Evolutionary conservation across 1,140 invertebrate genomes (phyloP).

Genomic region (Palaemon carinicauda): DNA sequence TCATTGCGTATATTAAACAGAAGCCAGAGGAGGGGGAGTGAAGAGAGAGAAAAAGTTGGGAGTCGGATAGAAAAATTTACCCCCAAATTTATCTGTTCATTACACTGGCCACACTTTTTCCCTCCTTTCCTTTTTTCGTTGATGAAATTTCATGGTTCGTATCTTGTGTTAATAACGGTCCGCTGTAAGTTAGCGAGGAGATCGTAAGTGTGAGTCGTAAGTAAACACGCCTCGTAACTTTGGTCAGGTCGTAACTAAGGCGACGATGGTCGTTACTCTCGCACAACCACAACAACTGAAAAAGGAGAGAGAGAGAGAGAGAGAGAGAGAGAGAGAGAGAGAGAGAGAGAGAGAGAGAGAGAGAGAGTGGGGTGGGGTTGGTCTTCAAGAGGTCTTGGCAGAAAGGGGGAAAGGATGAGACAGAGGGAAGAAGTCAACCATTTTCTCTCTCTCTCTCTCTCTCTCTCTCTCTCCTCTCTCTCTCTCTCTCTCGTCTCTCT

Average conservation of each 20-base stretch:
- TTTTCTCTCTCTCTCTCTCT: background rate
- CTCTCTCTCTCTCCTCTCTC: background rate
- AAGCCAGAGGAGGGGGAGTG: background rate
- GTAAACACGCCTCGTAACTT: slow-evolving; percentile 55
- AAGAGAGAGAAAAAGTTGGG: background rate
- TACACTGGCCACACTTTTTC: slow-evolving; percentile 27
- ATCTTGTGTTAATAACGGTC: slow-evolving; percentile 55
- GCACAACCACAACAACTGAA: slow-evolving; percentile 49
- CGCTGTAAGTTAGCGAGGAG: slow-evolving; percentile 54
- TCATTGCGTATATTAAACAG: background rate
- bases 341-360: slow-evolving; percentile 14
- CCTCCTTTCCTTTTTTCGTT: background rate
- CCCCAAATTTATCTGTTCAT: slow-evolving; percentile 52
- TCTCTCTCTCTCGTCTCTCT: background rate
- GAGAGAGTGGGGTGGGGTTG: background rate
- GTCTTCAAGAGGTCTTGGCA: background rate
- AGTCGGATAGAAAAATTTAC: slow-evolving; percentile 12
- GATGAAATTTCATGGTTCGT: slow-evolving; percentile 56
- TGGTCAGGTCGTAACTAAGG: slow-evolving; percentile 46
- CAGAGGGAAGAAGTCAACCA: background rate
- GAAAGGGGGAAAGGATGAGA: slow-evolving; percentile 10
- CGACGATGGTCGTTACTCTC: slow-evolving; percentile 50
- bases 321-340: background rate
- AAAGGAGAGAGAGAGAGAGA: slow-evolving; percentile 40
- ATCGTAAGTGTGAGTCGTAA: slow-evolving; percentile 56